Evolutionary conservation across 1,140 invertebrate species (phyloP).

Genomic region (Hyposmocoma kahamanoa): DNA sequence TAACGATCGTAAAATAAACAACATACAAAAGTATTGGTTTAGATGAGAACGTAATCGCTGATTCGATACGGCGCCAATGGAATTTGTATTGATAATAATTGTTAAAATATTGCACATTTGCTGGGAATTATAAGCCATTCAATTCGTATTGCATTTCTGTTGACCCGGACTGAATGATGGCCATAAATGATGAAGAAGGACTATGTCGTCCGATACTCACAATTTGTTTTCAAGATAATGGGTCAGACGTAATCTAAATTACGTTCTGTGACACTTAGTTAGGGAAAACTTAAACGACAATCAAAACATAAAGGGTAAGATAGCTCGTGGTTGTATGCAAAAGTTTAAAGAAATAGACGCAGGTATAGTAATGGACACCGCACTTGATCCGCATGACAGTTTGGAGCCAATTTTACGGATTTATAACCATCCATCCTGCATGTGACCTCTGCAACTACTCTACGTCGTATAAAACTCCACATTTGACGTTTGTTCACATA

Average conservation of each 20-base stretch:
- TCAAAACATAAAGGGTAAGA: background rate
- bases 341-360: background rate
- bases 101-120: background rate
- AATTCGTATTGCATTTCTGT: too few relatives aligned
- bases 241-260: too few relatives aligned
- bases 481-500: constrained; percentile 21
- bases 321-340: background rate
- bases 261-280: too few relatives aligned
- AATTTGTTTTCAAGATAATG: too few relatives aligned
- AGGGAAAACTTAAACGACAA: too few relatives aligned
- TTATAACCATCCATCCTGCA: background rate
- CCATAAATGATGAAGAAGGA: background rate
- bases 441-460: background rate
- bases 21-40: background rate
- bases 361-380: background rate
- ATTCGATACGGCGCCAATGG: background rate
- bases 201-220: background rate
- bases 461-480: constrained; percentile 20
- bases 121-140: background rate
- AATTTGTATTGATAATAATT: background rate
- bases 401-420: background rate
- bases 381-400: background rate
- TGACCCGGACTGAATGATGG: background rate
- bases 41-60: background rate
- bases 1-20: too few relatives aligned